Conservation (phyloP, 1,140 invertebrate species). For the Neuroterus valhalla region DNA sequence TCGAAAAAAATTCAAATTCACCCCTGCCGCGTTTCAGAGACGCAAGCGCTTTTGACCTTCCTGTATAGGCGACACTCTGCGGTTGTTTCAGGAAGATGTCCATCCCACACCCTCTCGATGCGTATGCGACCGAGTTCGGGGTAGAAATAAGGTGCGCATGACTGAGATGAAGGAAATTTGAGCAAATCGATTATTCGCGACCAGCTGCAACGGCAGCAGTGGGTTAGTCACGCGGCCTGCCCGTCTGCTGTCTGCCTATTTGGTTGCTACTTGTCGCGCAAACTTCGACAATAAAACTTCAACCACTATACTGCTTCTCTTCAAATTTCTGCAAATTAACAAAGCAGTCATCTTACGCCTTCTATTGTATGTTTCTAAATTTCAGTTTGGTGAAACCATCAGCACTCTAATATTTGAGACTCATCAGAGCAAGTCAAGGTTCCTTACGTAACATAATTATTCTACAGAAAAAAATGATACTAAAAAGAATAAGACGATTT, state of each 20-base stretch:
- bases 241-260: slow-evolving; percentile 52
- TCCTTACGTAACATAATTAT: background rate
- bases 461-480: background rate
- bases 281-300: slow-evolving; percentile 5
- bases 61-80: slow-evolving; percentile 4
- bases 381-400: background rate
- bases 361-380: slow-evolving; percentile 34
- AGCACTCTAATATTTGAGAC: background rate
- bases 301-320: slow-evolving; percentile 40
- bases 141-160: slow-evolving; percentile 60
- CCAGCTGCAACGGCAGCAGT: slow-evolving; percentile 60
- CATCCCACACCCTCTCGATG: slow-evolving; percentile 37
- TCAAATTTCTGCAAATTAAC: slow-evolving; percentile 45
- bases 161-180: slow-evolving; percentile 62
- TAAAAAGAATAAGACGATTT: background rate
- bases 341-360: slow-evolving; percentile 20
- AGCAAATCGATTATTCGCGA: slow-evolving; percentile 69
- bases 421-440: slow-evolving; percentile 2
- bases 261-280: slow-evolving; percentile 22
- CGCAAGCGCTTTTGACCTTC: slow-evolving; percentile 22
- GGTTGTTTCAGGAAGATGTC: slow-evolving; percentile 26
- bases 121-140: slow-evolving; percentile 47
- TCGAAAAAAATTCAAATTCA: slow-evolving; percentile 19
- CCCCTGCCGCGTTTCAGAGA: slow-evolving; percentile 39
- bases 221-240: slow-evolving; percentile 65